Evolutionary conservation across 2,797 vertebrate genomes (phyloP).

Genomic region (Garrulus glandarius): DNA sequence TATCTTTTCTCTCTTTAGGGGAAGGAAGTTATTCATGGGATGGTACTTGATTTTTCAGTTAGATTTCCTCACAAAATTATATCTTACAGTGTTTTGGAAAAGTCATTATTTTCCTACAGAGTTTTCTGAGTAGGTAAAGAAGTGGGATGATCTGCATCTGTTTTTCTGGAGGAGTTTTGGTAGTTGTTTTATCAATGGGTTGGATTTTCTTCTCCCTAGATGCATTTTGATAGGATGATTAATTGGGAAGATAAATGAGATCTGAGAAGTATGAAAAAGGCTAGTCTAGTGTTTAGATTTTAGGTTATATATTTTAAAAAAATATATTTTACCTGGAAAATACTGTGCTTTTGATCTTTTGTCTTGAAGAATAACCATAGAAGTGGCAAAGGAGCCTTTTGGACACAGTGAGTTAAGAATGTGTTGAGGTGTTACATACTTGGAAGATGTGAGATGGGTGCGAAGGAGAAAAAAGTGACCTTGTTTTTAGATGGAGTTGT

Average conservation of each 20-base stretch:
- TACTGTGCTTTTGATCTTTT: neutral
- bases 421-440: neutral
- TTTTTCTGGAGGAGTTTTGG: neutral
- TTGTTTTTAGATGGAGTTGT: neutral
- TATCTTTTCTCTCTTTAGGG: neutral
- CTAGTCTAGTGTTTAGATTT: neutral
- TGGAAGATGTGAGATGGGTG: neutral
- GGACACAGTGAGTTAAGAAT: neutral
- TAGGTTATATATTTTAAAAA: neutral
- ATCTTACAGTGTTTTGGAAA: neutral
- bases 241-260: neutral
- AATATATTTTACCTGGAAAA: neutral
- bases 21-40: slow-evolving; percentile 11
- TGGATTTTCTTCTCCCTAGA: neutral
- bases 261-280: neutral
- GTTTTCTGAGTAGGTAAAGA: neutral
- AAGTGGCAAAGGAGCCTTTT: neutral
- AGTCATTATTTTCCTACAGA: neutral
- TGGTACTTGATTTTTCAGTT: slow-evolving; percentile 3
- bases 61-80: neutral
- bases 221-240: neutral
- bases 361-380: neutral
- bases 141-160: neutral
- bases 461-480: neutral
- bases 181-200: neutral